Conservation (phyloP, 2,797 vertebrate species). For the Aldrovandia affinis region DNA sequence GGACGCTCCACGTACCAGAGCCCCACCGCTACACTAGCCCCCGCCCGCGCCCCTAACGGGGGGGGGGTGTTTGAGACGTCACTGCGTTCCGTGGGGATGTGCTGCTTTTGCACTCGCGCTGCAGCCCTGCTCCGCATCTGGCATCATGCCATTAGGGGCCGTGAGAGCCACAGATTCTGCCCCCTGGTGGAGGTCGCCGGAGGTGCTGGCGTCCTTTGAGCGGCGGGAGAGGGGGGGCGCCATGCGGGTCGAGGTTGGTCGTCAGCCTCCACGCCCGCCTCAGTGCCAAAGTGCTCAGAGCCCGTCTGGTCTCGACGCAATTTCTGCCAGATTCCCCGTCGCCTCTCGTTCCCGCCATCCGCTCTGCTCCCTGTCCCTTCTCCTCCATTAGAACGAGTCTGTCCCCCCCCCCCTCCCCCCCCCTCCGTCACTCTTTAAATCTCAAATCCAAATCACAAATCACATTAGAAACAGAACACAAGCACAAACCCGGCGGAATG, state of each 20-base stretch:
- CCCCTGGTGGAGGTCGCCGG: neutral
- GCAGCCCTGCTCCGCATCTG: conserved; percentile 27
- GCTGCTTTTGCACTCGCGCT: conserved; percentile 36
- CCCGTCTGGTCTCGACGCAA: conserved; percentile 16
- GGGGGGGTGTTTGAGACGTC: conserved; percentile 26
- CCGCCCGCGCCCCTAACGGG: neutral
- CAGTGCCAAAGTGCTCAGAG: neutral
- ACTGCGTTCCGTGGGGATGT: conserved; percentile 35
- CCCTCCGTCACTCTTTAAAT: conserved; percentile 21
- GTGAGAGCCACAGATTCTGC: conserved; percentile 31
- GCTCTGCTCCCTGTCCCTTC: conserved; percentile 14
- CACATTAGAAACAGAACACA: conserved; percentile 63
- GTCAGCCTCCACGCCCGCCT: neutral
- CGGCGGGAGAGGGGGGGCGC: neutral
- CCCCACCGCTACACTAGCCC: too few species aligned
- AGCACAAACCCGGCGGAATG: conserved; percentile 52
- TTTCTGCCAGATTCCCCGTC: conserved; percentile 39
- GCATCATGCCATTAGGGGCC: conserved; percentile 38
- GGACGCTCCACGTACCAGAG: too few species aligned
- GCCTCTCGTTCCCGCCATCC: conserved; percentile 33
- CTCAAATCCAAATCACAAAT: conserved; percentile 43
- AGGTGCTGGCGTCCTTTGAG: neutral
- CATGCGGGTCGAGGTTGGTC: neutral
- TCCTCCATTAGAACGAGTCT: neutral
- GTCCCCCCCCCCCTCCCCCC: neutral